These are phyloP conservation scores for Lutraria rhynchaena DNA, from an alignment of 1,140 invertebrate genomes.

Conservation along the genomic window DNA sequence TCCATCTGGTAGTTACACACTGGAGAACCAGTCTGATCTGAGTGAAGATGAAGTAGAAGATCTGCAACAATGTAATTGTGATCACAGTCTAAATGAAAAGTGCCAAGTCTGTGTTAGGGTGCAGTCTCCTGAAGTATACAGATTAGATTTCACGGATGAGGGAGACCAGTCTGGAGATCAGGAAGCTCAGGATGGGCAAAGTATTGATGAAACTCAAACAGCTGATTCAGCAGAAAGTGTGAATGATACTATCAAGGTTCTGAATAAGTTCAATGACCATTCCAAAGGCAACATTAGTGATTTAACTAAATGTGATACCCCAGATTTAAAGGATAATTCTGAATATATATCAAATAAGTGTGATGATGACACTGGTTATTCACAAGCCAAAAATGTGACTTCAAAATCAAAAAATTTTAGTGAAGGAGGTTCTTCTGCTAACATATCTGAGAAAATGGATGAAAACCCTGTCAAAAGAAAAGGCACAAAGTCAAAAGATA, in stretches of 20 bases:
- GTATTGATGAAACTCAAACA: slow-evolving; percentile 22
- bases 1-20: slow-evolving; percentile 20
- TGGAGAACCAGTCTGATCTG: slow-evolving; percentile 43
- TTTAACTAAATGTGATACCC: slow-evolving; percentile 1
- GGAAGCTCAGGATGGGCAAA: background rate
- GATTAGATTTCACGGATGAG: slow-evolving; percentile 60
- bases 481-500: slow-evolving; percentile 53
- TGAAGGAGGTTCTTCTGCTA: too few relatives aligned
- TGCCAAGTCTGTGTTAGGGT: slow-evolving; percentile 55
- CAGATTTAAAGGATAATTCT: background rate
- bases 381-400: background rate
- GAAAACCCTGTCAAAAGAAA: slow-evolving; percentile 33
- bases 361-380: background rate
- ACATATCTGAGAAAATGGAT: background rate
- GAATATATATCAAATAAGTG: too few relatives aligned
- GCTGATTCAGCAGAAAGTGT: background rate
- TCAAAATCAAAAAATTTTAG: slow-evolving; percentile 25
- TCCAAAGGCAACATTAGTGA: background rate
- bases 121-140: slow-evolving; percentile 58
- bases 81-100: slow-evolving; percentile 49
- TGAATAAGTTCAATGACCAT: background rate
- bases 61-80: slow-evolving; percentile 42
- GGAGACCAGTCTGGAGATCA: slow-evolving; percentile 49
- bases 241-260: slow-evolving; percentile 14
- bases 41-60: slow-evolving; percentile 39